Conservation (phyloP, 2,888 invertebrate genomes). For the Abrostola triplasia region DNA sequence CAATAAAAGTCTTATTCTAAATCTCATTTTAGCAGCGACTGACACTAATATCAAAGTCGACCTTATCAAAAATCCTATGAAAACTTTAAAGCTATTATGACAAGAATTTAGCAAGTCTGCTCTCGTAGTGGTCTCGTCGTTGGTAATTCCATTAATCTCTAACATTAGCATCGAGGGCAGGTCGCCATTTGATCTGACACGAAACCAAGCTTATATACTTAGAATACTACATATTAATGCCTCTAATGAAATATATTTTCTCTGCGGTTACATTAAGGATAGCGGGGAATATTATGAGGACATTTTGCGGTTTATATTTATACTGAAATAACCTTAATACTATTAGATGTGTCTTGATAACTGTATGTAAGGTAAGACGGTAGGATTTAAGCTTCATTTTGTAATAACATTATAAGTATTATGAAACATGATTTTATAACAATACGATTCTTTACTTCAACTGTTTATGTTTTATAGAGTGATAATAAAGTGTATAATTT, state of each 20-base stretch:
- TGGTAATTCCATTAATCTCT: conserved; percentile 81
- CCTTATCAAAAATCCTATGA: conserved; percentile 46
- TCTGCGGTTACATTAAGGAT: conserved; percentile 59
- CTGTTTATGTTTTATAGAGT: no score
- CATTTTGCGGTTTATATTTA: conserved; percentile 53
- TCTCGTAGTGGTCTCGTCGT: conserved; percentile 63
- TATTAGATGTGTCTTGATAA: conserved; percentile 26
- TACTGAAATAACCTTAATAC: conserved; percentile 32
- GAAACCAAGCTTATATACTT: conserved; percentile 68
- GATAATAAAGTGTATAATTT: neutral
- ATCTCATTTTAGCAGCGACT: conserved; percentile 16
- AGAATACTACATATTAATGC: conserved; percentile 73
- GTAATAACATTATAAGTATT: conserved; percentile 10
- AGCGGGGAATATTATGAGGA: conserved; percentile 60
- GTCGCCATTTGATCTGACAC: conserved; percentile 77
- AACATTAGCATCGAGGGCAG: conserved; percentile 80
- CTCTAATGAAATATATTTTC: conserved; percentile 72
- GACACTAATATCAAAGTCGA: conserved; percentile 35
- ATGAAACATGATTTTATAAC: neutral
- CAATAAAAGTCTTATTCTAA: neutral
- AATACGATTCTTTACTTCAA: no score
- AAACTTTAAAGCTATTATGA: conserved; percentile 66
- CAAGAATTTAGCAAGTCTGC: conserved; percentile 68
- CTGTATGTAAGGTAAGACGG: conserved; percentile 15
- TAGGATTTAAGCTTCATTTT: conserved; percentile 27